These are phyloP conservation scores for Hypotaenidia okinawae DNA, from an alignment of 2,797 vertebrate species.

Conservation along the genomic window DNA sequence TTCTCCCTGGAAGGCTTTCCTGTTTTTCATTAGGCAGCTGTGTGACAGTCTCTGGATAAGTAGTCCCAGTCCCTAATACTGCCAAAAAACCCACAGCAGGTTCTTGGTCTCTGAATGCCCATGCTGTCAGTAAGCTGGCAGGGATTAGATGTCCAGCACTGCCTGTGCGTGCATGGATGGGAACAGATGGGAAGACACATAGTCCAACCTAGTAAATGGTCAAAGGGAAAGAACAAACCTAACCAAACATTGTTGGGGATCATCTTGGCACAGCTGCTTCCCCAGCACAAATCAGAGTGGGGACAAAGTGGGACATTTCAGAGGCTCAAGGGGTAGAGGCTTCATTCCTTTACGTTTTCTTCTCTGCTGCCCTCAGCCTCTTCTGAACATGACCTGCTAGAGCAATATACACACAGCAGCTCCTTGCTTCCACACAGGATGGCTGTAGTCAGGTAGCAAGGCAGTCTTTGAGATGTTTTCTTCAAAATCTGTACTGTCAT, in stretches of 20 bases:
- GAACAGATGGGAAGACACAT: neutral
- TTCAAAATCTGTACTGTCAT: neutral
- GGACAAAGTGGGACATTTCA: neutral
- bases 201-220: neutral
- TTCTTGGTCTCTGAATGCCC: slow-evolving; percentile 25
- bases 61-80: neutral
- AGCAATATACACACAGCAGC: neutral
- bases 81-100: slow-evolving; percentile 3
- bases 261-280: neutral
- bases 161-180: neutral
- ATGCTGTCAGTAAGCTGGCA: slow-evolving; percentile 23
- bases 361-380: neutral
- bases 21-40: slow-evolving; percentile 24
- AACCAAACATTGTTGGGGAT: neutral
- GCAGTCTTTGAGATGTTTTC: neutral
- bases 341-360: neutral
- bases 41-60: neutral
- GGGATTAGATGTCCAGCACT: neutral
- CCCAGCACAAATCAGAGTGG: neutral
- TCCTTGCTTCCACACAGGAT: neutral
- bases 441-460: neutral
- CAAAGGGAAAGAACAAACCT: neutral
- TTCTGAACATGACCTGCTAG: neutral
- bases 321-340: neutral
- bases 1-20: slow-evolving; percentile 4